These are phyloP conservation scores for Apodemus sylvaticus DNA, from an alignment of 2,113 vertebrate species.

Conservation along the genomic window DNA sequence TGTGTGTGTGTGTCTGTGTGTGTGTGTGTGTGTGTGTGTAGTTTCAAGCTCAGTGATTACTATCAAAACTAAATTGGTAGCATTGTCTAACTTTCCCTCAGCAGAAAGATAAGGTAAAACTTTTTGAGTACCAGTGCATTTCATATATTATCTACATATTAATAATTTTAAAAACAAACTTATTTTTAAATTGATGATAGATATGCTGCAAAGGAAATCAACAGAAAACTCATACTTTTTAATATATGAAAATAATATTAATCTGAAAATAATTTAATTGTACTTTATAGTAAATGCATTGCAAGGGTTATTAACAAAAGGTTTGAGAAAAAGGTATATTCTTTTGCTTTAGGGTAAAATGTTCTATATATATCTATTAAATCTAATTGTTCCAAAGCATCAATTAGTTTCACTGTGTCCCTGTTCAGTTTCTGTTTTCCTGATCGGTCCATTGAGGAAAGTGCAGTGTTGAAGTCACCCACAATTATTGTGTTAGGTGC, in stretches of 20 bases:
- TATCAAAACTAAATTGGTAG: neutral
- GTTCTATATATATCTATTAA: too few species aligned
- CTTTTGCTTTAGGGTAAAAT: too few species aligned
- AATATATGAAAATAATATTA: neutral
- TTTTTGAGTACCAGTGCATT: neutral
- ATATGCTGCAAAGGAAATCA: neutral
- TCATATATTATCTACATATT: neutral
- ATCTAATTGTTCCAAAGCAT: too few species aligned
- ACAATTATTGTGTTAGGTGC: too few species aligned
- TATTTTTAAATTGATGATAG: neutral
- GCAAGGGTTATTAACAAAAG: neutral
- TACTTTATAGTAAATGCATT: neutral
- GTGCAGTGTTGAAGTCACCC: too few species aligned
- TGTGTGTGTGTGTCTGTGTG: too few species aligned
- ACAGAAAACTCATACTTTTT: neutral
- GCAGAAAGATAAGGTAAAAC: neutral
- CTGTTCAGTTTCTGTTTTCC: too few species aligned
- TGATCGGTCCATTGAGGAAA: too few species aligned
- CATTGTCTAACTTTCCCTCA: neutral
- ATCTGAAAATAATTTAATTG: neutral
- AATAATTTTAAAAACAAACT: neutral
- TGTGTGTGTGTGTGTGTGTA: too few species aligned
- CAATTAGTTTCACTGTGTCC: too few species aligned
- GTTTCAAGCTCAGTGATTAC: neutral
- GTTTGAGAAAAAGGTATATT: too few species aligned